A percentile compares a stretch with the other conserved stretches of the same genome.
Conservation (phyloP, 2,113 vertebrate species). For the Charina bottae region DNA sequence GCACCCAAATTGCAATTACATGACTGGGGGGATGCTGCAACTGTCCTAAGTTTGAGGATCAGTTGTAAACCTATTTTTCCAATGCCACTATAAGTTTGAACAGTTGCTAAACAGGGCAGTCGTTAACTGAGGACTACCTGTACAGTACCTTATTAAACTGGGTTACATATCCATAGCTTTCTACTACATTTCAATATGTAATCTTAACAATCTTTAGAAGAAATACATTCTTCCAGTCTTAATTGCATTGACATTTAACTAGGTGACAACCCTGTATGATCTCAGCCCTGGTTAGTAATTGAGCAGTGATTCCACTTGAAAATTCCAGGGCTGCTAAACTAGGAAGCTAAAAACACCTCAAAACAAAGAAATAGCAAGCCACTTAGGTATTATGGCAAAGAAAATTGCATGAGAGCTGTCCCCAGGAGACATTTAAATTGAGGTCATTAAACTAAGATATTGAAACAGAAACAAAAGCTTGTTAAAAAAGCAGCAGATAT, state of each 20-base stretch:
- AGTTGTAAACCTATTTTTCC: not conserved
- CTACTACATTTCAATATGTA: not conserved
- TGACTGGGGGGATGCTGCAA: too few species aligned
- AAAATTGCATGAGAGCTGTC: too few species aligned
- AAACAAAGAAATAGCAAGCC: too few species aligned
- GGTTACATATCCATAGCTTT: not conserved
- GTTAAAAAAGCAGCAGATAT: not conserved
- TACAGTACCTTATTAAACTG: not conserved
- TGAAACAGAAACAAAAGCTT: not conserved
- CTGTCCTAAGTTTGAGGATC: not conserved
- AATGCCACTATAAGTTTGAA: not conserved
- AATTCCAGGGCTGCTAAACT: too few species aligned
- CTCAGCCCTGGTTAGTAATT: too few species aligned
- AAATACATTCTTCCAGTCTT: not conserved
- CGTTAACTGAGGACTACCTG: not conserved
- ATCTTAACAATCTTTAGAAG: not conserved
- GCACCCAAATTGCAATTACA: not conserved
- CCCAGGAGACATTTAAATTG: too few species aligned
- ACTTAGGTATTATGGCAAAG: too few species aligned
- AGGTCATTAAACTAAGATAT: not conserved
- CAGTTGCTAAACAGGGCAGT: not conserved
- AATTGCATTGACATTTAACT: not conserved
- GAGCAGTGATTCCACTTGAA: too few species aligned
- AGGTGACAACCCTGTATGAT: too few species aligned
- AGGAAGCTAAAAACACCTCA: too few species aligned